These are phyloP conservation scores for Rhinoderma darwinii DNA, from an alignment of 2,113 vertebrate genomes.

Conservation along the genomic window DNA sequence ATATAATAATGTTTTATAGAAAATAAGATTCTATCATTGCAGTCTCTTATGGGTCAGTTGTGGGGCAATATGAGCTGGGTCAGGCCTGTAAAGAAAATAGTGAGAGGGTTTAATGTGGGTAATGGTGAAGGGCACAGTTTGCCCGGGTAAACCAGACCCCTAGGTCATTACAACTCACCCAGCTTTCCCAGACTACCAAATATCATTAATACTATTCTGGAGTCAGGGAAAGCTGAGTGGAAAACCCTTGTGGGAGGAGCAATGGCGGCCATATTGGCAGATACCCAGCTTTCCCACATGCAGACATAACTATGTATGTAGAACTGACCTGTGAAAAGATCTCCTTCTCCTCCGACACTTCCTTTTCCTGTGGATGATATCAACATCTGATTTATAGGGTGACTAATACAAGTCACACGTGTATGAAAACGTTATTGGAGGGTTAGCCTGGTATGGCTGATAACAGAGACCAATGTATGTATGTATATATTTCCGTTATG, in stretches of 20 bases:
- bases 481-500: no score
- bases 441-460: background rate
- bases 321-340: background rate
- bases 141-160: background rate
- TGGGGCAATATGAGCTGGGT: background rate
- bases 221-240: background rate
- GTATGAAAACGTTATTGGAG: background rate
- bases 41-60: background rate
- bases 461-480: background rate
- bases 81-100: background rate
- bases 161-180: background rate
- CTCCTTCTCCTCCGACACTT: slow-evolving; percentile 48
- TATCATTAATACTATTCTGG: no score
- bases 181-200: background rate
- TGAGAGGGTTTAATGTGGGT: background rate
- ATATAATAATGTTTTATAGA: background rate
- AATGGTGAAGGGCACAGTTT: background rate
- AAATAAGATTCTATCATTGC: background rate
- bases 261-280: no score
- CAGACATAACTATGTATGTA: background rate
- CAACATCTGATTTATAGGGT: background rate
- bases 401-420: background rate
- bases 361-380: slow-evolving; percentile 41
- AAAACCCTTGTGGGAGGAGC: background rate
- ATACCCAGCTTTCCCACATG: background rate